A percentile compares a stretch with the other conserved stretches of the same genome.
Evolutionary conservation across 2,888 invertebrate genomes (phyloP).

Genomic region (Lithophane ornitopus): DNA sequence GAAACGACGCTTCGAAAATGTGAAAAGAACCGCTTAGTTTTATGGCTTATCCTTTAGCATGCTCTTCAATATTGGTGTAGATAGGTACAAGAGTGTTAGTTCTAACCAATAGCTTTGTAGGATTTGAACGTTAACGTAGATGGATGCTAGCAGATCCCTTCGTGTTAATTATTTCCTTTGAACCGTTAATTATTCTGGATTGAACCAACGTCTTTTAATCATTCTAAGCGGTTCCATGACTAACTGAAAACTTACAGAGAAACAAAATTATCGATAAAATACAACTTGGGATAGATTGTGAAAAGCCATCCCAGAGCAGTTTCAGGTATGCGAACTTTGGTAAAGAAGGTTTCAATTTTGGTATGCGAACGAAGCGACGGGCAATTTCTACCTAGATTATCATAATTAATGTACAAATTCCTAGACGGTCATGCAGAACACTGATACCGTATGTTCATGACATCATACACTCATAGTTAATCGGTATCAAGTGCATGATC

Average conservation of each 20-base stretch:
- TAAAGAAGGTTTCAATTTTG: not conserved
- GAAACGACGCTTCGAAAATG: not conserved
- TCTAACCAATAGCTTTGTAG: not conserved
- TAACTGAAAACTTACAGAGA: not conserved
- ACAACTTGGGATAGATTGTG: not conserved
- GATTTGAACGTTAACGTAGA: not conserved
- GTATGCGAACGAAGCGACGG: not conserved
- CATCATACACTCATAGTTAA: slow-evolving; percentile 27
- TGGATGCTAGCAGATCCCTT: not conserved
- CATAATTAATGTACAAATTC: not conserved
- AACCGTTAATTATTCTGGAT: not conserved
- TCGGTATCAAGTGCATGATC: slow-evolving; percentile 41
- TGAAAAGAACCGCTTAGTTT: not conserved
- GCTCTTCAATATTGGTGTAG: not conserved
- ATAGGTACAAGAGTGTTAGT: not conserved
- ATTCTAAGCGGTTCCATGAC: not conserved
- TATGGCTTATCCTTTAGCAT: not conserved
- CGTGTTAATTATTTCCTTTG: not conserved
- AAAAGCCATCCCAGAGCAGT: not conserved
- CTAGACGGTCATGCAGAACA: not conserved
- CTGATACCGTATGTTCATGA: slow-evolving; percentile 17
- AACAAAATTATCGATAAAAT: not conserved
- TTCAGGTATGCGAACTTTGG: too few relatives aligned
- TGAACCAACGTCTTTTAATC: not conserved
- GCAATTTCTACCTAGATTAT: not conserved